Evolutionary conservation across 2,888 invertebrate genomes (phyloP).

Genomic region (Cephus spinipes): DNA sequence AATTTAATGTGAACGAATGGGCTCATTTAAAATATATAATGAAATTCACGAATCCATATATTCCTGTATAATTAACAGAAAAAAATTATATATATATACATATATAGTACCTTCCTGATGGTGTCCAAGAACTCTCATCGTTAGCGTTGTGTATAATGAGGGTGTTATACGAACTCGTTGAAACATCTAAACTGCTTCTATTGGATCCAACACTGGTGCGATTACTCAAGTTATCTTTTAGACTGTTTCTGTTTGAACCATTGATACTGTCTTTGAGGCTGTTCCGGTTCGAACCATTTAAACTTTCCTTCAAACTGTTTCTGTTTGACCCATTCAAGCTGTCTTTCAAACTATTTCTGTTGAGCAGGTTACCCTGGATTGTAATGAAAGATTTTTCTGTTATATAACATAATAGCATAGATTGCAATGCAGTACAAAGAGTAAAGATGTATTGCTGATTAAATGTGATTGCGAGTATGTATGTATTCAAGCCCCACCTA

Average conservation of each 20-base stretch:
- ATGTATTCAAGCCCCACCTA: slow-evolving; percentile 1
- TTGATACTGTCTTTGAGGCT: slow-evolving; percentile 64
- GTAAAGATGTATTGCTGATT: background rate
- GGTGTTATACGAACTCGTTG: slow-evolving; percentile 85
- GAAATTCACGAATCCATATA: background rate
- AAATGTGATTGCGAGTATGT: background rate
- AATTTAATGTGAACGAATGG: background rate
- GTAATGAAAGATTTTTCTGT: slow-evolving; percentile 26
- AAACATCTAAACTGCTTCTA: slow-evolving; percentile 77
- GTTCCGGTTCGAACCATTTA: slow-evolving; percentile 63
- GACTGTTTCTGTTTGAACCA: slow-evolving; percentile 63
- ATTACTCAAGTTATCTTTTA: slow-evolving; percentile 74
- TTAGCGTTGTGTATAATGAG: slow-evolving; percentile 84
- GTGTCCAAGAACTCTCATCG: slow-evolving; percentile 79
- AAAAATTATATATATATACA: background rate
- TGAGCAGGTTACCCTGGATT: slow-evolving; percentile 58
- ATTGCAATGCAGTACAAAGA: slow-evolving; percentile 5
- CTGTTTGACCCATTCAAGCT: slow-evolving; percentile 61
- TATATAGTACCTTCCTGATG: slow-evolving; percentile 63
- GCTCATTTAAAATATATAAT: background rate
- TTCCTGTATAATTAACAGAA: background rate
- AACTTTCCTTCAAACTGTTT: slow-evolving; percentile 62
- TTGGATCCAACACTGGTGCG: slow-evolving; percentile 76
- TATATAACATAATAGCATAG: slow-evolving; percentile 7
- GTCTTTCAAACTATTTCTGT: slow-evolving; percentile 63